Evolutionary conservation across 1,140 invertebrate genomes (phyloP).

Genomic region (Vanessa atalanta): DNA sequence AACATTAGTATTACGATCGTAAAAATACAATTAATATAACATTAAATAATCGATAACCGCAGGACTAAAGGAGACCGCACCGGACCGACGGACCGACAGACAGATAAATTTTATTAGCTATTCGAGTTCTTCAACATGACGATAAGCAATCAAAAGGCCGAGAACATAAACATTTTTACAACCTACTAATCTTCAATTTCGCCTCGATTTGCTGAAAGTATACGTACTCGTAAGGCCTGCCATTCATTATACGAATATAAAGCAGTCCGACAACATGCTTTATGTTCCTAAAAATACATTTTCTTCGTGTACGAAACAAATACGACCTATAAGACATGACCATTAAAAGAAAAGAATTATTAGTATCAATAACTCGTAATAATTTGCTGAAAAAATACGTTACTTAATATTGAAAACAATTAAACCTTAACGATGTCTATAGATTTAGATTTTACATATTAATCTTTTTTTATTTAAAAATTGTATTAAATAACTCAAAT

Average conservation of each 20-base stretch:
- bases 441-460: too few relatives aligned
- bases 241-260: background rate
- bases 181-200: slow-evolving; percentile 28
- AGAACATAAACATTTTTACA: slow-evolving; percentile 29
- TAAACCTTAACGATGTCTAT: too few relatives aligned
- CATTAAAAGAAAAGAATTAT: too few relatives aligned
- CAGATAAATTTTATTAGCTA: slow-evolving; percentile 34
- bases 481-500: too few relatives aligned
- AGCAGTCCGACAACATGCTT: too few relatives aligned
- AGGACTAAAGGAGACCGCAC: background rate
- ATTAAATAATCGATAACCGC: slow-evolving; percentile 22
- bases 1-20: slow-evolving; percentile 23
- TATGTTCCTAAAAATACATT: too few relatives aligned
- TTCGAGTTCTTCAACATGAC: slow-evolving; percentile 19
- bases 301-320: too few relatives aligned
- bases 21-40: slow-evolving; percentile 30
- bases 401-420: too few relatives aligned
- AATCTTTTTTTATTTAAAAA: too few relatives aligned
- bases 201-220: slow-evolving; percentile 22
- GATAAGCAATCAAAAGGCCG: slow-evolving; percentile 22
- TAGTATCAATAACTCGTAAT: too few relatives aligned
- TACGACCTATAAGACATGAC: too few relatives aligned
- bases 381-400: too few relatives aligned
- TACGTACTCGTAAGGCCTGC: background rate
- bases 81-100: slow-evolving; percentile 23